A percentile compares a stretch with the other conserved stretches of the same genome.
Evolutionary conservation across 2,797 vertebrate genomes (phyloP).

Genomic region (Lithobates sylvaticus): DNA sequence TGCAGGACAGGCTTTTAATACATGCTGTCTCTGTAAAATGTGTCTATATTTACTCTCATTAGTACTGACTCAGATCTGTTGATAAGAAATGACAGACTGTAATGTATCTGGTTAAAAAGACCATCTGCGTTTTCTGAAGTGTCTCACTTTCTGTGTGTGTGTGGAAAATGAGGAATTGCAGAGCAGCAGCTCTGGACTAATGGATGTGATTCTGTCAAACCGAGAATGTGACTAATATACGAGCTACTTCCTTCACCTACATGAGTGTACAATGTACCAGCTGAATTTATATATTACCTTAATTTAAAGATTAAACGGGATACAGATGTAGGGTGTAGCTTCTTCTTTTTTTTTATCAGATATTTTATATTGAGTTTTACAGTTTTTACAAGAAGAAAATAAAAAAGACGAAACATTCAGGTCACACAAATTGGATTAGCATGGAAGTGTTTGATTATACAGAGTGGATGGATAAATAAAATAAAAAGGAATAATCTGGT

Average conservation of each 20-base stretch:
- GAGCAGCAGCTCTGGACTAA: constrained; percentile 13
- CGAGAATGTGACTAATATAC: neutral
- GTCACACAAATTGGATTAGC: no score
- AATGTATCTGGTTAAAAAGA: constrained; percentile 73
- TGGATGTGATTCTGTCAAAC: constrained; percentile 11
- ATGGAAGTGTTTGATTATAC: no score
- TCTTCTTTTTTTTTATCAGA: no score
- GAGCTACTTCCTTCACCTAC: neutral
- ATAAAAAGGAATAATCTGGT: no score
- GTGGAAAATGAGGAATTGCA: constrained; percentile 17
- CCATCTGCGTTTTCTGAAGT: constrained; percentile 72
- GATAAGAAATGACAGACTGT: constrained; percentile 76
- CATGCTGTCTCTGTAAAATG: constrained; percentile 68
- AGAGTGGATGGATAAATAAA: no score
- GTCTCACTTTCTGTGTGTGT: constrained; percentile 21
- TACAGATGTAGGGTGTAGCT: neutral
- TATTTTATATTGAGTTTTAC: no score
- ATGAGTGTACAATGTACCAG: neutral
- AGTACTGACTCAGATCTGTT: constrained; percentile 65
- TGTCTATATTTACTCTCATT: constrained; percentile 71
- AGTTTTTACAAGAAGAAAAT: no score
- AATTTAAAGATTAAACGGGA: neutral
- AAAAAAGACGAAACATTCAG: no score
- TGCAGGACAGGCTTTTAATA: constrained; percentile 63
- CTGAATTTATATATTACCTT: neutral